Evolutionary conservation across 1,140 invertebrate genomes (phyloP).

Genomic region (Cotesia glomerata): DNA sequence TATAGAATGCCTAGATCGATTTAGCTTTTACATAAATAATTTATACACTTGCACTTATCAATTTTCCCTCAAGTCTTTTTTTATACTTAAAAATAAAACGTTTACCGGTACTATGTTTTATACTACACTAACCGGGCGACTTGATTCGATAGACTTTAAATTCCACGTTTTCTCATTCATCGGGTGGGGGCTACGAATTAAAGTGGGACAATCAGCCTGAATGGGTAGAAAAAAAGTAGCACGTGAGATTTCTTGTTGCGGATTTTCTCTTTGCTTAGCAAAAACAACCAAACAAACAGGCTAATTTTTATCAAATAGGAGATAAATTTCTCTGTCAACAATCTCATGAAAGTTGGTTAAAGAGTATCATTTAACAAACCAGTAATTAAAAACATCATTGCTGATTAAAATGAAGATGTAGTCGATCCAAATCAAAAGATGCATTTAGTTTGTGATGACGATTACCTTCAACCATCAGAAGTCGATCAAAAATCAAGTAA

Average conservation of each 20-base stretch:
- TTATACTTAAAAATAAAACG: not conserved
- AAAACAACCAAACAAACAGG: too few relatives aligned
- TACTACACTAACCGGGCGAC: not conserved
- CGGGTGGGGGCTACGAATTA: constrained; percentile 15
- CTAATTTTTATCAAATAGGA: too few relatives aligned
- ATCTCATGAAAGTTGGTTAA: too few relatives aligned
- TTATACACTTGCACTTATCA: not conserved
- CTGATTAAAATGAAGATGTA: too few relatives aligned
- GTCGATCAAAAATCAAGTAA: too few relatives aligned
- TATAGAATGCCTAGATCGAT: constrained; percentile 1
- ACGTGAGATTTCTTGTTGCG: not conserved
- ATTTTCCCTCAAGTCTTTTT: not conserved
- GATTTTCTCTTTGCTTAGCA: not conserved
- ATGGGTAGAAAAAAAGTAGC: constrained; percentile 25
- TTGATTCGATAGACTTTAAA: not conserved
- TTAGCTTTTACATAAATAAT: not conserved
- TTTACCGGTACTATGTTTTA: not conserved
- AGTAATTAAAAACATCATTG: too few relatives aligned
- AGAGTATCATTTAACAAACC: too few relatives aligned
- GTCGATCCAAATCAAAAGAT: too few relatives aligned
- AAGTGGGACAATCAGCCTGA: constrained; percentile 16
- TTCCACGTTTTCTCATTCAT: constrained; percentile 8
- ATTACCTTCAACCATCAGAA: too few relatives aligned
- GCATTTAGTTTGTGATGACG: too few relatives aligned
- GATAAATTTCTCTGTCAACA: too few relatives aligned